A percentile compares a stretch with the other conserved stretches of the same genome.
Conservation (phyloP, 2,797 vertebrate genomes). For the Iguana delicatissima region DNA sequence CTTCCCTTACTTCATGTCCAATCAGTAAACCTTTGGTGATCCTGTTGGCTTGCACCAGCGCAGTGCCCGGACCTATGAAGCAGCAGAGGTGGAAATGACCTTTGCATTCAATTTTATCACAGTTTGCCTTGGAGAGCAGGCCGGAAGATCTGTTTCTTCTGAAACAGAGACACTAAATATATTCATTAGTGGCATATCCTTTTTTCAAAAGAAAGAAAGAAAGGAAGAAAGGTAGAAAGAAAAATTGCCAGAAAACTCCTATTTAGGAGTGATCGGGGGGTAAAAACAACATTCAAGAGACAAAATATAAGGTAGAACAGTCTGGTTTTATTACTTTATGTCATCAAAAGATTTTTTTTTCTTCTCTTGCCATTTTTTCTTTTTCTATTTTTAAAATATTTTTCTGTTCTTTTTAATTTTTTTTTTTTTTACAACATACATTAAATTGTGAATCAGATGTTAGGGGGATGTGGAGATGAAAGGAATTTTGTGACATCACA, state of each 20-base stretch:
- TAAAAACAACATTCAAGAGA: constrained; percentile 68
- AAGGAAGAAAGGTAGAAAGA: neutral
- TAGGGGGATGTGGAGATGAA: constrained; percentile 89
- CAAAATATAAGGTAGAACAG: constrained; percentile 80
- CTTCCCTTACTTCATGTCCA: neutral
- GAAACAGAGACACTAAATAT: constrained; percentile 50
- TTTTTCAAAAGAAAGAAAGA: neutral
- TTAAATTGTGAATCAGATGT: constrained; percentile 95
- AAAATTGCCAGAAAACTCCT: constrained; percentile 30
- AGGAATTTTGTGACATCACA: constrained; percentile 93
- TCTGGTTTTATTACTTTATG: constrained; percentile 85
- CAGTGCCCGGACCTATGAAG: neutral
- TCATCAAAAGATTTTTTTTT: constrained; percentile 79
- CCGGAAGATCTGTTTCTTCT: constrained; percentile 23
- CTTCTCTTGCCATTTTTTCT: constrained; percentile 48
- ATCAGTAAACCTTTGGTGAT: neutral
- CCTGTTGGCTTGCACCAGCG: neutral
- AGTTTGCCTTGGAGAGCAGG: neutral
- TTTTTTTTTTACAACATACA: constrained; percentile 91
- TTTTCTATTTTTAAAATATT: constrained; percentile 34
- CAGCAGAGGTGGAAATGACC: neutral
- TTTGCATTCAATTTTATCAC: neutral
- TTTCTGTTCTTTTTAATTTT: constrained; percentile 74
- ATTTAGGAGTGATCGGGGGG: constrained; percentile 32
- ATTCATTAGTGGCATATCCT: constrained; percentile 40